These are phyloP conservation scores for Rhizomys pruinosus DNA, from an alignment of 2,113 vertebrate genomes.

Conservation along the genomic window DNA sequence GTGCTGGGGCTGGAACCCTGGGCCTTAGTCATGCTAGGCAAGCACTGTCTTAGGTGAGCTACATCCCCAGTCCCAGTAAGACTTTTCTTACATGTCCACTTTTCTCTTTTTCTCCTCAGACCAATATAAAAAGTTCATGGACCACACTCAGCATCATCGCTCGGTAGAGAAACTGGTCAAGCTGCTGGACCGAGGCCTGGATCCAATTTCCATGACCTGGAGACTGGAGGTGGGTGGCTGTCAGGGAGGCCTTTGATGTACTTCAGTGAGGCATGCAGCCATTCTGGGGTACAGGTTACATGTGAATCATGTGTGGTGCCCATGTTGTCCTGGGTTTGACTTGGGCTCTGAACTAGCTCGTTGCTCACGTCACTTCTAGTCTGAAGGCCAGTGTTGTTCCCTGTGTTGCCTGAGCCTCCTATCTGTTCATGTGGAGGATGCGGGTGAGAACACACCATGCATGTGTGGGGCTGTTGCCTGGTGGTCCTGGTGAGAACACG, in stretches of 20 bases:
- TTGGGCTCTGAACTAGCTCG: fast-evolving
- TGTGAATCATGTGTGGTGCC: fast-evolving
- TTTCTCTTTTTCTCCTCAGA: constrained; percentile 81
- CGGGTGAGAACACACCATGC: fast-evolving
- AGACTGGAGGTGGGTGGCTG: constrained; percentile 91
- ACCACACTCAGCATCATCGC: constrained; percentile 92
- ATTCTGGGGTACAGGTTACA: fast-evolving
- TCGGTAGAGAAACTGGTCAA: constrained; percentile 93
- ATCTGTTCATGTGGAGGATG: not conserved
- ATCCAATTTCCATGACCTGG: constrained; percentile 96
- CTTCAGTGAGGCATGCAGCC: fast-evolving
- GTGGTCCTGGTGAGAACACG: no score
- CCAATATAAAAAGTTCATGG: constrained; percentile 96
- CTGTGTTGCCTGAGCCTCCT: fast-evolving
- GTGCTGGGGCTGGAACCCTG: not conserved
- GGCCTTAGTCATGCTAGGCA: not conserved
- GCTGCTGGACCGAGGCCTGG: constrained; percentile 95
- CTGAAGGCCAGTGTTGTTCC: not conserved
- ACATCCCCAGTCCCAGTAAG: fast-evolving
- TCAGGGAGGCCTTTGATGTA: fast-evolving
- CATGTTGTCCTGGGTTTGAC: fast-evolving
- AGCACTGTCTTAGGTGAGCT: not conserved
- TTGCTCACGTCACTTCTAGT: fast-evolving
- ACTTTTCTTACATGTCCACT: fast-evolving
- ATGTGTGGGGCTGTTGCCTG: not conserved